A percentile compares a stretch with the other conserved stretches of the same genome.
These are phyloP conservation scores for Panthera leo DNA, from an alignment of 2,113 vertebrate genomes.

Conservation along the genomic window DNA sequence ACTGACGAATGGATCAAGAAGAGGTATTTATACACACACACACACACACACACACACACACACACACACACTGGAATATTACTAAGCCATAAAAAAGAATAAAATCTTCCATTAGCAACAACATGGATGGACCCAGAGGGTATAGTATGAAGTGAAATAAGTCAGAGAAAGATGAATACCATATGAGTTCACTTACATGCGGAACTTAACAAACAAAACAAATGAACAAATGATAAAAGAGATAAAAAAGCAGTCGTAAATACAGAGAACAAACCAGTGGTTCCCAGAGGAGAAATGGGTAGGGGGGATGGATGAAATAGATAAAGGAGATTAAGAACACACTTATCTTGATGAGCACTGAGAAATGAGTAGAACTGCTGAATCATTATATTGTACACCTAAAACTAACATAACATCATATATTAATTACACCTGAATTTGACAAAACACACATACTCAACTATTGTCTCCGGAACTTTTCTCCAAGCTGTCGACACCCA, in stretches of 20 bases:
- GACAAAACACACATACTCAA: background rate
- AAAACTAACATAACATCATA: background rate
- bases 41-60: background rate
- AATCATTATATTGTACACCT: background rate
- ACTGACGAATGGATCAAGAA: background rate
- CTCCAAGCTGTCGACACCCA: background rate
- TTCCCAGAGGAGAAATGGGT: background rate
- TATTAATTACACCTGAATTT: background rate
- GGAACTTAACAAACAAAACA: background rate
- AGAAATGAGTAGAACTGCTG: background rate
- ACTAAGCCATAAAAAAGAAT: background rate
- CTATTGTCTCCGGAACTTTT: background rate
- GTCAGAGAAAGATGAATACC: background rate
- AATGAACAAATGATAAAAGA: background rate
- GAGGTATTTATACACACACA: background rate
- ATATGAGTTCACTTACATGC: background rate
- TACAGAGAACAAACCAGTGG: background rate
- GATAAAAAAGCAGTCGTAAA: background rate
- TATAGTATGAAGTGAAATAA: background rate
- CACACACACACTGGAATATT: background rate
- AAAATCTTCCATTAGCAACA: background rate
- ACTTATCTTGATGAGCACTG: background rate
- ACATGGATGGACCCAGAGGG: background rate
- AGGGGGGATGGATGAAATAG: background rate
- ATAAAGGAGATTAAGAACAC: background rate